A percentile compares a stretch with the other conserved stretches of the same genome.
phyloP scores from a whole-genome alignment of 1,140 invertebrate species.

The Pseudomyrmex sp. region DNA sequence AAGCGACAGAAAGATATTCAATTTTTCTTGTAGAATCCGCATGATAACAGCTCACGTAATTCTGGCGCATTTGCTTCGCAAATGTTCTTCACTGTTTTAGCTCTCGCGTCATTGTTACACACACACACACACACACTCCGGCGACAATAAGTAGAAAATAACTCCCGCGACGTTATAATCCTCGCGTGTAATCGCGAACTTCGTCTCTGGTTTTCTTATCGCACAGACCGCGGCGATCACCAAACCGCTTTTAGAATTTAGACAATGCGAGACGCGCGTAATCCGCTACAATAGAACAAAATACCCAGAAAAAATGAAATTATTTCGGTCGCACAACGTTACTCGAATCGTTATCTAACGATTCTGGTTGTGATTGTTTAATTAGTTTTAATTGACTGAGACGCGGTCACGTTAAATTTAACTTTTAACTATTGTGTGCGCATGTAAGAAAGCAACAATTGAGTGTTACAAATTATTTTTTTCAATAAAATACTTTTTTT shows the following conservation, averaged over 20 bases:
- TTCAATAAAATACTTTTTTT: too few species aligned
- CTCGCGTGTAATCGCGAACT: not conserved
- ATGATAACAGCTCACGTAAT: not conserved
- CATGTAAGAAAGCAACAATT: too few species aligned
- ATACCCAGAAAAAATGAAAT: not conserved
- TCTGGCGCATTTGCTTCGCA: not conserved
- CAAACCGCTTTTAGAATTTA: not conserved
- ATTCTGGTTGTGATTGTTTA: not conserved
- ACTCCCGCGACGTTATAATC: not conserved
- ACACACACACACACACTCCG: too few species aligned
- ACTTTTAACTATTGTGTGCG: not conserved
- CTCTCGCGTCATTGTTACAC: not conserved
- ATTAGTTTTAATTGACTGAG: not conserved
- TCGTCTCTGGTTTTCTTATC: not conserved
- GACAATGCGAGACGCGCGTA: constrained; percentile 18
- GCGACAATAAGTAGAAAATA: constrained; percentile 2
- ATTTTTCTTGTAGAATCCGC: not conserved
- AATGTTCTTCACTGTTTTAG: too few species aligned
- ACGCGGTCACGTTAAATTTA: not conserved
- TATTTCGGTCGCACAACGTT: not conserved
- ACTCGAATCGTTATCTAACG: constrained; percentile 1
- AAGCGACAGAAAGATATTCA: not conserved
- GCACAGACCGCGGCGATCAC: not conserved
- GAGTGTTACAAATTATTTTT: too few species aligned
- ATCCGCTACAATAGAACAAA: not conserved